These are phyloP conservation scores for Sabellastarte sp. DNA, from an alignment of 2,888 invertebrate species.

Conservation along the genomic window DNA sequence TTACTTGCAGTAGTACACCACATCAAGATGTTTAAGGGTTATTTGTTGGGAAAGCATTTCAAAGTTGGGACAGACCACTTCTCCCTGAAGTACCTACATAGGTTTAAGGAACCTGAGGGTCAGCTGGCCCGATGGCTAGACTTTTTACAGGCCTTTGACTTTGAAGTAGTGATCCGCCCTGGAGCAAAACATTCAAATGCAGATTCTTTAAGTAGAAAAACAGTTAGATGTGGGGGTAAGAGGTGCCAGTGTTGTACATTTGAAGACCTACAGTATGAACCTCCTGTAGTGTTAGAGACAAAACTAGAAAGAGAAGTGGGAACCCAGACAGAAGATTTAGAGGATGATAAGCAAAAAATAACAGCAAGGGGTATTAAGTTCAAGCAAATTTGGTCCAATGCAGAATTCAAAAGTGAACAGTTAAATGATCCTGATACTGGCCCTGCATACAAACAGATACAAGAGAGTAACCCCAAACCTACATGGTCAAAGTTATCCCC, in stretches of 20 bases:
- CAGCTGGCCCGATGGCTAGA: conserved; percentile 19
- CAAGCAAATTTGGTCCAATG: neutral
- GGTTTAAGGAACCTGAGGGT: no score
- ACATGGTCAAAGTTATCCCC: neutral
- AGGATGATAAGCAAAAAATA: neutral
- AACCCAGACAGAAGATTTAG: neutral
- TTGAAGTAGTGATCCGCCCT: conserved; percentile 21
- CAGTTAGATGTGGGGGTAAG: neutral
- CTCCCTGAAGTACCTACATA: no score
- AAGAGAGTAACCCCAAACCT: neutral
- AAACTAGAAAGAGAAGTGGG: neutral
- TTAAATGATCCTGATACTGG: neutral
- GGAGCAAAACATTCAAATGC: conserved; percentile 26
- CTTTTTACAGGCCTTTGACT: conserved; percentile 20
- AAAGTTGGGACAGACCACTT: conserved; percentile 11
- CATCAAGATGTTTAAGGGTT: conserved; percentile 17
- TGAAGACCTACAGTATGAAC: neutral
- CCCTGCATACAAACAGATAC: neutral
- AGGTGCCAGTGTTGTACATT: neutral
- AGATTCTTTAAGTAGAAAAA: conserved; percentile 20
- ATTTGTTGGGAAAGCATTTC: conserved; percentile 19
- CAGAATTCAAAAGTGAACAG: neutral
- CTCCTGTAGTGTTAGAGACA: neutral
- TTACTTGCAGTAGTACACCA: conserved; percentile 19
- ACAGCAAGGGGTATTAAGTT: neutral